Evolutionary conservation across 2,113 vertebrate species (phyloP).

Genomic region (Rynchops niger): DNA sequence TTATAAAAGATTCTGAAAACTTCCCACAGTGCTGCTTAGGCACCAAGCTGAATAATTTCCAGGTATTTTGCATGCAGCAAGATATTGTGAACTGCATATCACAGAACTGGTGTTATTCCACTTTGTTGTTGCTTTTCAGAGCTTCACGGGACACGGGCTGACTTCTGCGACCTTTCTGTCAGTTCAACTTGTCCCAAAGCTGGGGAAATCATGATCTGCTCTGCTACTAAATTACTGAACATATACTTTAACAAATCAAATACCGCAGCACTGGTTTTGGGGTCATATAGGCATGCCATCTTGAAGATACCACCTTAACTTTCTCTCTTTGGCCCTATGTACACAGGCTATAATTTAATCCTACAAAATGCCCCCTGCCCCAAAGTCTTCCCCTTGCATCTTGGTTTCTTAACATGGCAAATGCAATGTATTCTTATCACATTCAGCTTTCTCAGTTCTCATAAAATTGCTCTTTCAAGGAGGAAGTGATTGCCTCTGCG

Average conservation of each 20-base stretch:
- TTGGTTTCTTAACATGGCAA: neutral
- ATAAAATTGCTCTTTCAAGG: neutral
- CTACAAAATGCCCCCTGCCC: neutral
- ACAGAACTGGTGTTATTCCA: neutral
- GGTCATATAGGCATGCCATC: neutral
- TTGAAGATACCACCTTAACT: neutral
- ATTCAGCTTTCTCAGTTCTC: neutral
- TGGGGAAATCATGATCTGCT: neutral
- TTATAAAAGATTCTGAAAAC: neutral
- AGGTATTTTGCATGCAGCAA: neutral
- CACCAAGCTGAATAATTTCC: neutral
- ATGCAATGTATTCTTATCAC: neutral
- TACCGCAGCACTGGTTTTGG: neutral
- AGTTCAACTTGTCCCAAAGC: neutral
- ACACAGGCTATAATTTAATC: neutral
- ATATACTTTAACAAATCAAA: neutral
- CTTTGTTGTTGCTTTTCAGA: neutral
- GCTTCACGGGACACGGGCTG: neutral
- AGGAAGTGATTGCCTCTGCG: neutral
- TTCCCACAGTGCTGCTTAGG: neutral
- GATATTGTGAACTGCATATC: neutral
- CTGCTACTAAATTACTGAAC: neutral
- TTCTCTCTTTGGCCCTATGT: neutral
- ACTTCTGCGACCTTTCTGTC: neutral
- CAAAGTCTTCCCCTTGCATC: neutral